A percentile compares a stretch with the other conserved stretches of the same genome.
Evolutionary conservation across 2,888 invertebrate species (phyloP).

Genomic region (Sarcophaga caerulescens): DNA sequence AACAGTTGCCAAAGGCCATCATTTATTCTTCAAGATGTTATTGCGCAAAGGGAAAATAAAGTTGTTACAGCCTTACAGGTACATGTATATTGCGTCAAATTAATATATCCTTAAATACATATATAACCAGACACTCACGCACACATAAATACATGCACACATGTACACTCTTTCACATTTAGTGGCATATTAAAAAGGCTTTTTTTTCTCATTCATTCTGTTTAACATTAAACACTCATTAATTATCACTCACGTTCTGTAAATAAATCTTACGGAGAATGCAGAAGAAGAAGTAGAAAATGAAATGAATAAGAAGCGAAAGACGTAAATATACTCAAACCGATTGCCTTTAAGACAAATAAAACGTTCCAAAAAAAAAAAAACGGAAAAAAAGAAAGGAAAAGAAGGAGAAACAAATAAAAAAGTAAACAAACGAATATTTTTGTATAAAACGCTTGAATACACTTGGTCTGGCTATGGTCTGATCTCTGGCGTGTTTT

Average conservation of each 20-base stretch:
- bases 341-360: conserved; percentile 53
- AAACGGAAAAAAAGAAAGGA: neutral
- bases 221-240: conserved; percentile 67
- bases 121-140: neutral
- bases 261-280: conserved; percentile 58
- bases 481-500: neutral
- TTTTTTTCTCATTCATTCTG: conserved; percentile 25
- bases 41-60: conserved; percentile 46
- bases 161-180: no score
- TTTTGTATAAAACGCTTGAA: conserved; percentile 54
- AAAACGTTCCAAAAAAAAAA: conserved; percentile 22
- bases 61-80: conserved; percentile 47
- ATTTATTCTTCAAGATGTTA: conserved; percentile 28
- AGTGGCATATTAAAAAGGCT: conserved; percentile 29
- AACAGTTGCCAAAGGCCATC: neutral
- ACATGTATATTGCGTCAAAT: conserved; percentile 56
- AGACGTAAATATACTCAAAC: conserved; percentile 55
- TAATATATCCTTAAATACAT: conserved; percentile 61
- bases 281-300: neutral
- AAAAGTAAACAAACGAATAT: conserved; percentile 17
- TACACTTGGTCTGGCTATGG: conserved; percentile 48
- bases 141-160: neutral
- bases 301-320: conserved; percentile 9
- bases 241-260: conserved; percentile 68
- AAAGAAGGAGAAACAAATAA: neutral